Percentiles rank a stretch among this genome's conserved stretches.
phyloP scores from a whole-genome alignment of 2,888 invertebrate genomes.

The Synergus itoensis region DNA sequence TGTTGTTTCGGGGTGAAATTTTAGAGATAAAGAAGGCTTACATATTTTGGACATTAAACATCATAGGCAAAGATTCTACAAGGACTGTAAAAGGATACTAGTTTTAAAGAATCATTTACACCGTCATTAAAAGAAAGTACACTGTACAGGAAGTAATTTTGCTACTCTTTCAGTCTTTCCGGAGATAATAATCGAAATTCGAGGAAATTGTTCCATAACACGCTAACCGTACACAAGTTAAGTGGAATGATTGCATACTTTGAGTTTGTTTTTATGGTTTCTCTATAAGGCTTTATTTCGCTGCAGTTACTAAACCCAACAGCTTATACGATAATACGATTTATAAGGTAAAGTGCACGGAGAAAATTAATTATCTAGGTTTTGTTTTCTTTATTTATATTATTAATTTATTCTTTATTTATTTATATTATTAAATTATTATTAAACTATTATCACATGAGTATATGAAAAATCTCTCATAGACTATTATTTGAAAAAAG shows the following conservation, averaged over 20 bases:
- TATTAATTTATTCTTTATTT: neutral
- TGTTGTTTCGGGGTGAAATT: neutral
- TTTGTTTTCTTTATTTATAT: neutral
- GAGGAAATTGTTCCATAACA: neutral
- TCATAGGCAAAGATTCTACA: neutral
- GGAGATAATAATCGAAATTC: neutral
- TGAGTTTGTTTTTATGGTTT: neutral
- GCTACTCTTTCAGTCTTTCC: neutral
- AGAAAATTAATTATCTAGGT: neutral
- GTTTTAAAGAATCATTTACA: neutral
- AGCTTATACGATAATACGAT: too few species aligned
- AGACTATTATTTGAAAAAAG: too few species aligned
- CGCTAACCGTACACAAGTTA: neutral
- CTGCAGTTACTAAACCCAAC: too few species aligned
- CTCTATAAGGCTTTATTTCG: too few species aligned
- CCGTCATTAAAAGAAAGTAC: neutral
- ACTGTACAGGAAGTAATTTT: neutral
- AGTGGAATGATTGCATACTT: conserved; percentile 1
- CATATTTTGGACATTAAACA: neutral
- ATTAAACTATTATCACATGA: too few species aligned
- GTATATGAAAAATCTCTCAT: too few species aligned
- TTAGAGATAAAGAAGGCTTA: neutral
- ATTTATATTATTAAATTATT: neutral
- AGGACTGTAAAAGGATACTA: neutral
- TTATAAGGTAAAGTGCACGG: neutral